Percentiles rank a stretch among this genome's conserved stretches.
Conservation (phyloP, 2,888 invertebrate species). For the Euclidia mi region DNA sequence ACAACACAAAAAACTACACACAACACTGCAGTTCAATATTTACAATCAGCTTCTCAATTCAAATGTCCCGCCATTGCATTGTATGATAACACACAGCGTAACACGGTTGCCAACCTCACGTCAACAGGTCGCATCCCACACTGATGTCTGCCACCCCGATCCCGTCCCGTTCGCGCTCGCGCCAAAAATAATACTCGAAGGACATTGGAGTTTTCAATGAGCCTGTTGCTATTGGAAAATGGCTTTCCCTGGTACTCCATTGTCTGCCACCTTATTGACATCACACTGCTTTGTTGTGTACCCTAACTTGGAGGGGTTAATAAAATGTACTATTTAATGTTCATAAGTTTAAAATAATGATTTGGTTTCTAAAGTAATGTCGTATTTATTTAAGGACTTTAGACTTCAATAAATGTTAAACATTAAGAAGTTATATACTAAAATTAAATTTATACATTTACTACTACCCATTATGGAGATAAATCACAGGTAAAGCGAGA, state of each 20-base stretch:
- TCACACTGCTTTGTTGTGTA: conserved; percentile 66
- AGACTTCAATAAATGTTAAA: too few relatives aligned
- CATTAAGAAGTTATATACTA: too few relatives aligned
- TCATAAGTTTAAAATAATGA: too few relatives aligned
- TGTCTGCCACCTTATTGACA: conserved; percentile 62
- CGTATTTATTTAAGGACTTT: too few relatives aligned
- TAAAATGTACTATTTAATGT: background rate
- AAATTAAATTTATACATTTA: too few relatives aligned
- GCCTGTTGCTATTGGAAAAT: conserved; percentile 85
- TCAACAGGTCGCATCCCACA: conserved; percentile 88
- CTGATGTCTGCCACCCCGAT: conserved; percentile 73
- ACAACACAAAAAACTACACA: conserved; percentile 35
- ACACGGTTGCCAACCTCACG: conserved; percentile 78
- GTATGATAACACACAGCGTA: conserved; percentile 52
- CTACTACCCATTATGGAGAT: too few relatives aligned
- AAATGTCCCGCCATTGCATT: conserved; percentile 68
- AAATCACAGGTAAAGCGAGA: too few relatives aligned
- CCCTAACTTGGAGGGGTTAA: conserved; percentile 19
- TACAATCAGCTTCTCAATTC: conserved; percentile 60
- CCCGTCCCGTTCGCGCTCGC: conserved; percentile 81
- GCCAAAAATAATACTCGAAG: conserved; percentile 88
- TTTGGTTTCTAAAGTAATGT: too few relatives aligned
- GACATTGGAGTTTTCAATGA: conserved; percentile 81
- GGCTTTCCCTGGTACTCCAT: conserved; percentile 77
- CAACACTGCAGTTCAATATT: conserved; percentile 41